Evolutionary conservation across 2,113 vertebrate genomes (phyloP).

Genomic region (Tachuris rubrigastra): DNA sequence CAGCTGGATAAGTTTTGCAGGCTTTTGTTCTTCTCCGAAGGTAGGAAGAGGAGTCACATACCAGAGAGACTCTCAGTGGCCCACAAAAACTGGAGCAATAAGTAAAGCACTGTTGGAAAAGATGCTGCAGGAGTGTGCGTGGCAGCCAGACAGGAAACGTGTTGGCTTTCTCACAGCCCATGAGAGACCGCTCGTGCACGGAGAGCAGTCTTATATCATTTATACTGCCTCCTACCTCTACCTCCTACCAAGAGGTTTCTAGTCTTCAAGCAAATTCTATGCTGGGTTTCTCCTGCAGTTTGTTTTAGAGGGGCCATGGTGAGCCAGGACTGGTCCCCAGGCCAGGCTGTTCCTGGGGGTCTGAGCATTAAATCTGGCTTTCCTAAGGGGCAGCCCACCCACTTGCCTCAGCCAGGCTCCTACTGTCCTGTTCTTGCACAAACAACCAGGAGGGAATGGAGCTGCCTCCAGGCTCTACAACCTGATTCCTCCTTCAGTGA

Average conservation of each 20-base stretch:
- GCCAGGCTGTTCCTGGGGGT: rapidly evolving
- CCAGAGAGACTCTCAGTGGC: not conserved
- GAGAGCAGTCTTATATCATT: not conserved
- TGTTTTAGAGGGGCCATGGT: rapidly evolving
- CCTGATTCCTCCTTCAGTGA: not conserved
- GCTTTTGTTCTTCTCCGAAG: not conserved
- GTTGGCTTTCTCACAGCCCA: not conserved
- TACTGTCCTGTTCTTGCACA: not conserved
- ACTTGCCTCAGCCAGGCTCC: not conserved
- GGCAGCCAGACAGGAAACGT: rapidly evolving
- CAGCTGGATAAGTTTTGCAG: not conserved
- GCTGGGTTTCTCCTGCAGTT: not conserved
- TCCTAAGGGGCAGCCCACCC: not conserved
- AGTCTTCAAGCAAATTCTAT: not conserved
- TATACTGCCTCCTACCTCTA: not conserved
- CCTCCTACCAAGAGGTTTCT: rapidly evolving
- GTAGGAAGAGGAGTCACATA: not conserved
- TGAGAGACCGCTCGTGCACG: rapidly evolving
- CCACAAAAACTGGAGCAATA: not conserved
- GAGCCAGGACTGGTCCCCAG: not conserved
- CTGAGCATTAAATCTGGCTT: not conserved
- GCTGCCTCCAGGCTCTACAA: not conserved
- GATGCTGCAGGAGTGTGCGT: not conserved
- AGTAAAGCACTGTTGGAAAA: not conserved
- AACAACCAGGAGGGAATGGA: not conserved